Evolutionary conservation across 2,888 invertebrate species (phyloP), one percentile per base, ranked within the genome.

Genomic region (Thera obeliscata): DNA sequence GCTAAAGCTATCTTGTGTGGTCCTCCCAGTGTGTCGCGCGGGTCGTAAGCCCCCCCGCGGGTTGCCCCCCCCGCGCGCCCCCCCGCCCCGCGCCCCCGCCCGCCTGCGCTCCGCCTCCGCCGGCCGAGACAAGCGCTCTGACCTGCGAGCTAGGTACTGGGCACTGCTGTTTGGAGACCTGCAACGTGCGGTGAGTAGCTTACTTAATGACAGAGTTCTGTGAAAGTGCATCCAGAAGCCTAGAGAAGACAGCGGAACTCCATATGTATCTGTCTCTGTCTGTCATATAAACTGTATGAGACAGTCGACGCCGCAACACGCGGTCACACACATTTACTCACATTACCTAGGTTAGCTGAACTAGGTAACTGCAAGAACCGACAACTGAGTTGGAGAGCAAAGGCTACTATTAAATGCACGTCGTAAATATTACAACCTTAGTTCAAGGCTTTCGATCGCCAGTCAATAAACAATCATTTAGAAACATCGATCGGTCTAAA

Each of bases 81-180:
- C 87, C 70, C 81, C 93, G 70, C 89, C 93, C 35, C 94, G 95
- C 33, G 93, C 96, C 2, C 94, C 95, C 7, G 93, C 95, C 0
- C 94, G 97, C 69, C 95, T 97, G 1, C 94, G 98, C 76, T 97
- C 97, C 12, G 97, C 97, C 6, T 97, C 97, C 0, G 97, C 97
- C 0, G 98, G 98, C 7, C 94, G 98, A 8, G 98, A 98, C 85
- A 97, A 97, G 88, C 96, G 96, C 76, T 97, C 97, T 56, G 98
- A 98, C 88, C 91, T 98, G 6, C 95, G 98, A 72, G 98, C 98
- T 0, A 92, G 98, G 50, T 98, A 99, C 87, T 99, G 99, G 99
- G 98, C 98, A 0, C 95, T 98, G 78, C 94, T 99, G 57, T 98
- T 99, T 88, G 98, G 98, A 48, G 99, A 98, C 87, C 92, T 99